These are phyloP conservation scores for Aurelia aurita DNA, from an alignment of 30 jellyfish, hydroid and myxozoan genomes.

Conservation along the genomic window DNA sequence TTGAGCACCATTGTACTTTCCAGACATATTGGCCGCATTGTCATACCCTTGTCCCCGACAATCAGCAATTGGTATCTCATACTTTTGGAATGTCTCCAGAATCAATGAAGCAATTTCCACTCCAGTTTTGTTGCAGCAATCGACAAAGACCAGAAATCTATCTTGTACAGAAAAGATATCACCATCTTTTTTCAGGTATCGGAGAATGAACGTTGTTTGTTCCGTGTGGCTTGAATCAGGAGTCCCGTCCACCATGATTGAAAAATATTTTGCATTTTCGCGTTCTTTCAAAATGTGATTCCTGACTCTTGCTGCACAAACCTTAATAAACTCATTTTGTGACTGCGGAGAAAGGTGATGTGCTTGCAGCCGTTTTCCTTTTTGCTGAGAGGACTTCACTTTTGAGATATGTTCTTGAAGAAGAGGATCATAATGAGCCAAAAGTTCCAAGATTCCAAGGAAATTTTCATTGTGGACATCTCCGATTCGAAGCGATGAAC, in stretches of 20 bases:
- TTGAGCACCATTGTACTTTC: constrained; percentile 75
- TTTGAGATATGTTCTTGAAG: constrained; percentile 22
- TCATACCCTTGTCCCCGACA: constrained; percentile 81
- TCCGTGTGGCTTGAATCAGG: constrained; percentile 42
- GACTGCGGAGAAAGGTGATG: constrained; percentile 42
- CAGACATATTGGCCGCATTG: constrained; percentile 74
- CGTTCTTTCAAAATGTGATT: constrained; percentile 18
- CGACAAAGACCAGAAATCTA: constrained; percentile 48
- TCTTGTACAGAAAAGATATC: constrained; percentile 20
- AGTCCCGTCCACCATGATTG: constrained; percentile 30
- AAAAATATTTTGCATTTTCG: constrained; percentile 25
- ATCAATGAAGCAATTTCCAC: constrained; percentile 56
- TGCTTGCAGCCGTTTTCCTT: constrained; percentile 23
- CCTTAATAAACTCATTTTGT: constrained; percentile 6
- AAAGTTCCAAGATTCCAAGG: constrained; percentile 46
- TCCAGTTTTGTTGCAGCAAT: constrained; percentile 63
- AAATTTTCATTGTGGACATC: constrained; percentile 41
- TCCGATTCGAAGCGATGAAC: constrained; percentile 59
- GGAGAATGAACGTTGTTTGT: constrained; percentile 15
- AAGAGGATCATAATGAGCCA: constrained; percentile 26
- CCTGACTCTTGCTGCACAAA: constrained; percentile 12
- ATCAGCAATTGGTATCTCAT: constrained; percentile 51
- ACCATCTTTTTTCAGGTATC: constrained; percentile 2
- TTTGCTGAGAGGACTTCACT: constrained; percentile 22
- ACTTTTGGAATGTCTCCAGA: constrained; percentile 52